A percentile compares a stretch with the other conserved stretches of the same genome.
phyloP scores from a whole-genome alignment of 1,140 invertebrate genomes.

The Proctacanthus coquilletti region DNA sequence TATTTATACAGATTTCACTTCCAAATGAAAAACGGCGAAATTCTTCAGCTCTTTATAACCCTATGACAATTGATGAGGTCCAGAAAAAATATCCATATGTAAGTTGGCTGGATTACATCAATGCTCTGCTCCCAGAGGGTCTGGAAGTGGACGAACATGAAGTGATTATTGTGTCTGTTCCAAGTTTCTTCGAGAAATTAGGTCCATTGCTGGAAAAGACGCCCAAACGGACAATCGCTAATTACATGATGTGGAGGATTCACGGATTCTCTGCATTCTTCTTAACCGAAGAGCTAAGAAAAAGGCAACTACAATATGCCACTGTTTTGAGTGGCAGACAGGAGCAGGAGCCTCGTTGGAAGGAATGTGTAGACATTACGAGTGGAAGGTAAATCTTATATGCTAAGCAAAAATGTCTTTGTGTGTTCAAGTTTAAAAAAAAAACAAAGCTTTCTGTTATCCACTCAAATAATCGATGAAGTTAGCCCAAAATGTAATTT shows the following conservation, averaged over 20 bases:
- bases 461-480: not conserved
- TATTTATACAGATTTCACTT: slow-evolving; percentile 73
- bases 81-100: slow-evolving; percentile 47
- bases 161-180: slow-evolving; percentile 64
- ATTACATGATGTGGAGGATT: slow-evolving; percentile 72
- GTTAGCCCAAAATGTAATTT: too few species aligned
- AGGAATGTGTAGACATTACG: slow-evolving; percentile 62
- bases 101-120: slow-evolving; percentile 52
- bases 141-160: slow-evolving; percentile 49
- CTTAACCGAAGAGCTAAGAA: slow-evolving; percentile 53
- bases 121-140: slow-evolving; percentile 47
- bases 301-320: slow-evolving; percentile 54
- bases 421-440: slow-evolving; percentile 7
- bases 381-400: slow-evolving; percentile 51
- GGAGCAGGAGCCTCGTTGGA: slow-evolving; percentile 66
- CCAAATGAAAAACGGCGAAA: slow-evolving; percentile 83
- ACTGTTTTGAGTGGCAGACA: slow-evolving; percentile 59
- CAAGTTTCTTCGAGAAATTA: slow-evolving; percentile 54
- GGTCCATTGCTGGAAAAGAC: slow-evolving; percentile 37
- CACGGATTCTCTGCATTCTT: slow-evolving; percentile 57
- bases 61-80: slow-evolving; percentile 65
- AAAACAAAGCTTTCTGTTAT: slow-evolving; percentile 3
- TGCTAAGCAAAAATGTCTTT: too few species aligned
- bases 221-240: slow-evolving; percentile 40
- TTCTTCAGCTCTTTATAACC: slow-evolving; percentile 79